These are phyloP conservation scores for Castor canadensis DNA, from an alignment of 2,113 vertebrate genomes.

Conservation along the genomic window DNA sequence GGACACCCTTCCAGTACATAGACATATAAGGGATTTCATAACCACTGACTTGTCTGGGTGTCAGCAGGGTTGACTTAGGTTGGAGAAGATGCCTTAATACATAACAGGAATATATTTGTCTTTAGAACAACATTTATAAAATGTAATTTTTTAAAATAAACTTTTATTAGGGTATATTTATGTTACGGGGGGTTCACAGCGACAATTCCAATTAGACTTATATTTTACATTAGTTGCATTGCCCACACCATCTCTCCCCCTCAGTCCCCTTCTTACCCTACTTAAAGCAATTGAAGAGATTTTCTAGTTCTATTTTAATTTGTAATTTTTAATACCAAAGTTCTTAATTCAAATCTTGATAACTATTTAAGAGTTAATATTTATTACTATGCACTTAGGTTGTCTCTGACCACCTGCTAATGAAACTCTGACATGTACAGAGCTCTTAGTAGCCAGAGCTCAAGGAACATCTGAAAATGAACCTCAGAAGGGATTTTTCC, in stretches of 20 bases:
- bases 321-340: background rate
- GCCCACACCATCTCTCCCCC: too few relatives aligned
- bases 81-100: background rate
- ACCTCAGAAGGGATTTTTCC: background rate
- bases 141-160: background rate
- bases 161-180: too few relatives aligned
- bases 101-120: background rate
- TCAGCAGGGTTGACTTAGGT: background rate
- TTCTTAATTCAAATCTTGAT: background rate
- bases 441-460: background rate
- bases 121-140: background rate
- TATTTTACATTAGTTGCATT: too few relatives aligned
- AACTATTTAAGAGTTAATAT: background rate
- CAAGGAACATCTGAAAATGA: background rate
- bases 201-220: too few relatives aligned
- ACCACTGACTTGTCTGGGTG: background rate
- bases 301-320: too few relatives aligned
- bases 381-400: background rate
- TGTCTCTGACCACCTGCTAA: background rate
- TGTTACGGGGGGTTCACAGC: too few relatives aligned
- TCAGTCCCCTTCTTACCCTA: too few relatives aligned
- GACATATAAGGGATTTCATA: background rate
- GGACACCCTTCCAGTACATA: background rate
- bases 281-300: too few relatives aligned
- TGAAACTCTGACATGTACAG: background rate